phyloP scores from a whole-genome alignment of 2,113 vertebrate species.

The Daboia siamensis region DNA sequence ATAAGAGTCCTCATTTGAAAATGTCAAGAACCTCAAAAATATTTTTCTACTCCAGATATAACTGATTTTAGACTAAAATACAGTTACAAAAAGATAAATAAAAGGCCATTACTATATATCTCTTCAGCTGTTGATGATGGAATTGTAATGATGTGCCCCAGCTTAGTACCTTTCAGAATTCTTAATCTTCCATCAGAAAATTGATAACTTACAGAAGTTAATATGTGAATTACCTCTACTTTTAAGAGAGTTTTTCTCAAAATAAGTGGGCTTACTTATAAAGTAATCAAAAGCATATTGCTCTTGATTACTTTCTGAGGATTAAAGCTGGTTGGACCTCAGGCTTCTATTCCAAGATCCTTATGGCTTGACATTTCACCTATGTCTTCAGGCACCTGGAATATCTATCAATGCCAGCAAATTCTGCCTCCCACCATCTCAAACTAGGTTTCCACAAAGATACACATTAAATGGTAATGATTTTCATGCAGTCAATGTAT shows the following conservation, averaged over 20 bases:
- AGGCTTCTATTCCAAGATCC: background rate
- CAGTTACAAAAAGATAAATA: background rate
- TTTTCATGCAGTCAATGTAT: background rate
- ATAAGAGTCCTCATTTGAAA: background rate
- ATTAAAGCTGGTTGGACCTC: background rate
- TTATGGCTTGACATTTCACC: background rate
- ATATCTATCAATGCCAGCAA: constrained; percentile 1
- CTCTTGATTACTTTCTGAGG: background rate
- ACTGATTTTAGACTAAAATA: background rate
- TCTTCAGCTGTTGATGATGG: background rate
- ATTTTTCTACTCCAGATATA: background rate
- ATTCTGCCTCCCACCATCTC: accelerated
- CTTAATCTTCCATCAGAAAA: background rate
- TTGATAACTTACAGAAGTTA: background rate
- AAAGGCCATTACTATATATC: background rate
- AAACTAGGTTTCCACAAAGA: background rate
- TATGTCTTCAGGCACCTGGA: background rate
- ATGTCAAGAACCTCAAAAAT: background rate
- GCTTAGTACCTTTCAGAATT: background rate
- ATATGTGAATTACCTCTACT: background rate
- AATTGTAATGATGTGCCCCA: background rate
- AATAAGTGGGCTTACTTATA: background rate
- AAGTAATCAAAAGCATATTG: background rate
- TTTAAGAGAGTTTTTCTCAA: background rate
- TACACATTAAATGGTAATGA: background rate